phyloP scores from a whole-genome alignment of 2,797 vertebrate species.

The Spea hammondii region DNA sequence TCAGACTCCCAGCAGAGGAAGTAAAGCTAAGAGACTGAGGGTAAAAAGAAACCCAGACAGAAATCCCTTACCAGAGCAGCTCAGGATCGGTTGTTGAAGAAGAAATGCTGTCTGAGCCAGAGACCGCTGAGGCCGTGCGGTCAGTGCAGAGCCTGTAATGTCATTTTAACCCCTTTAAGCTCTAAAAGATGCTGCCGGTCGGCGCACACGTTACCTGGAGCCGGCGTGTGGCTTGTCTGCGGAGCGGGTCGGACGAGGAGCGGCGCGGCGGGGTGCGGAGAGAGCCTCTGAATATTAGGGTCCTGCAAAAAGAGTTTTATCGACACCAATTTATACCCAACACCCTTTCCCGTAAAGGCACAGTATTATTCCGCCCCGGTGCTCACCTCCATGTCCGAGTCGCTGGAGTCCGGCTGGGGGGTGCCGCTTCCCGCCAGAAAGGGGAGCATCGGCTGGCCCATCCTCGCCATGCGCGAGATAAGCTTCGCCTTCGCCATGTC shows the following conservation, averaged over 20 bases:
- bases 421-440: constrained; percentile 74
- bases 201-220: not conserved
- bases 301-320: constrained; percentile 69
- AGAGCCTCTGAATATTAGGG: constrained; percentile 64
- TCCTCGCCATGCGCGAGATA: constrained; percentile 97
- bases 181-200: constrained; percentile 46
- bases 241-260: constrained; percentile 62
- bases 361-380: not conserved
- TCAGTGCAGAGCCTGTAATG: no score
- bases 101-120: no score
- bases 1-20: not conserved
- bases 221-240: constrained; percentile 52
- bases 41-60: no score
- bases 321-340: no score
- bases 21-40: not conserved
- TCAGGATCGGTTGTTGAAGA: no score
- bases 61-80: no score
- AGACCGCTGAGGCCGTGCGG: no score
- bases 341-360: not conserved
- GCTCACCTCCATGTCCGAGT: constrained; percentile 87
- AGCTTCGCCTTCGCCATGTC: constrained; percentile 91
- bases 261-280: constrained; percentile 57
- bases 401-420: constrained; percentile 87
- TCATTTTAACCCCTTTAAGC: no score
- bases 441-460: constrained; percentile 97